Evolutionary conservation across 2,797 vertebrate species (phyloP).

Genomic region (Hippoglossus hippoglossus): DNA sequence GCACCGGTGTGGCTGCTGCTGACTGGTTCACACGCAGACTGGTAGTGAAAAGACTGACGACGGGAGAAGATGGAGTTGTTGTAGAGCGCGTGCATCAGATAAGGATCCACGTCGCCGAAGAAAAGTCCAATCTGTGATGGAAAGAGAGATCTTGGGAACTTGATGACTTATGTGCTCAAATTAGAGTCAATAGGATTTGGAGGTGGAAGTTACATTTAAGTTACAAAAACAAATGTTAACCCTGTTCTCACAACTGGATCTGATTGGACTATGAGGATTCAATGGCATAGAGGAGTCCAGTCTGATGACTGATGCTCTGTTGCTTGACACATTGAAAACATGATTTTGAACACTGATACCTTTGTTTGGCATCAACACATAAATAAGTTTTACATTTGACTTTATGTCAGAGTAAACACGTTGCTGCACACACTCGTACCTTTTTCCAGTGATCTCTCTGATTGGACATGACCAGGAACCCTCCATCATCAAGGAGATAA

Average conservation of each 20-base stretch:
- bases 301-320: too few species aligned
- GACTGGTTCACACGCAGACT: slow-evolving; percentile 92
- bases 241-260: too few species aligned
- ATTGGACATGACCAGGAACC: slow-evolving; percentile 98
- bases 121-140: slow-evolving; percentile 92
- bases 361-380: background rate
- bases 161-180: too few species aligned
- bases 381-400: background rate
- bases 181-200: too few species aligned
- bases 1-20: slow-evolving; percentile 94
- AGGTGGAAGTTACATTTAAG: background rate
- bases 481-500: slow-evolving; percentile 96
- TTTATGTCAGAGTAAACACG: background rate
- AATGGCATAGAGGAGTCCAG: too few species aligned
- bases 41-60: slow-evolving; percentile 94
- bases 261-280: too few species aligned
- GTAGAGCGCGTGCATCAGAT: slow-evolving; percentile 96
- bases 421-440: slow-evolving; percentile 73
- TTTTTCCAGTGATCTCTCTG: slow-evolving; percentile 97
- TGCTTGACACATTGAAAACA: background rate
- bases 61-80: slow-evolving; percentile 95
- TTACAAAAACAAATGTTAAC: background rate
- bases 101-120: slow-evolving; percentile 96
- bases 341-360: too few species aligned
- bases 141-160: background rate